phyloP scores from a whole-genome alignment of 1,140 invertebrate genomes.

The Melanaphis sacchari region DNA sequence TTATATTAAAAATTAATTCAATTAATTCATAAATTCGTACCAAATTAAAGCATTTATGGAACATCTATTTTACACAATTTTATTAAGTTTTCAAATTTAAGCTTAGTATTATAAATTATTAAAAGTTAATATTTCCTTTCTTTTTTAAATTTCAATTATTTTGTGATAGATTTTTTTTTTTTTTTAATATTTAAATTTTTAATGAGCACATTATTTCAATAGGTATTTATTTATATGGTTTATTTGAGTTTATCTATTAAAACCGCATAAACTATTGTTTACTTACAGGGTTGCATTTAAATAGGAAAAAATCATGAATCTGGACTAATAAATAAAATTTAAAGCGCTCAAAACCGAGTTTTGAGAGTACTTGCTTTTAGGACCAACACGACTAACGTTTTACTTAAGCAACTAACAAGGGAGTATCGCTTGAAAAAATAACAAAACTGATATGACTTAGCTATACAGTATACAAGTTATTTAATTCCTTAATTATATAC shows the following conservation, averaged over 20 bases:
- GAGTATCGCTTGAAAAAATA: too few species aligned
- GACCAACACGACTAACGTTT: too few species aligned
- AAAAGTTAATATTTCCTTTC: not conserved
- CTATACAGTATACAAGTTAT: too few species aligned
- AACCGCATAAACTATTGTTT: too few species aligned
- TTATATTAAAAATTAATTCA: constrained; percentile 13
- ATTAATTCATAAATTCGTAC: not conserved
- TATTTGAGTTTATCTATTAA: not conserved
- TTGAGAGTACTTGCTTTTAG: too few species aligned
- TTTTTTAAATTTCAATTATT: not conserved
- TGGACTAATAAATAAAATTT: too few species aligned
- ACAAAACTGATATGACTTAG: too few species aligned
- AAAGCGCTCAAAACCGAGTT: too few species aligned
- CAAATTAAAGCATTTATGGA: not conserved
- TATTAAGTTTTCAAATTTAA: not conserved
- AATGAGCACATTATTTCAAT: not conserved
- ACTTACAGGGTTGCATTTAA: not conserved
- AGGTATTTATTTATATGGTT: not conserved
- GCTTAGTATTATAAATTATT: not conserved
- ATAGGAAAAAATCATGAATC: too few species aligned
- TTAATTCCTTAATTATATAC: too few species aligned
- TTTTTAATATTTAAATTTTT: too few species aligned
- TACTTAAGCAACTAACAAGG: too few species aligned
- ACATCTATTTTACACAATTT: not conserved
- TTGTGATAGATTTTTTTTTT: not conserved